Percentiles rank a stretch among this genome's conserved stretches.
phyloP scores from a whole-genome alignment of 2,888 invertebrate genomes.

The Ophion ellenae region DNA sequence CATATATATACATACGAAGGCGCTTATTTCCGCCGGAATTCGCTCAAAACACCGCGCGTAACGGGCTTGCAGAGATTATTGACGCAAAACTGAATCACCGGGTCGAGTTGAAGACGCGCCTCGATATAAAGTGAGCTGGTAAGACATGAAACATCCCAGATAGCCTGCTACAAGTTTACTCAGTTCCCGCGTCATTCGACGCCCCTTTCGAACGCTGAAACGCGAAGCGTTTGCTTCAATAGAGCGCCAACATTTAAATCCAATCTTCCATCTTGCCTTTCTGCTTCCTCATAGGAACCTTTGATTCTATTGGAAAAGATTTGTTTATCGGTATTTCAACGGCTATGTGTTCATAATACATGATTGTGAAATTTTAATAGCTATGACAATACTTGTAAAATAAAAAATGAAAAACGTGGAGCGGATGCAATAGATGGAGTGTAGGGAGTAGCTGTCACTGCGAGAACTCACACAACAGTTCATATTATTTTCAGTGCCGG shows the following conservation, averaged over 20 bases:
- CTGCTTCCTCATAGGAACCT: neutral
- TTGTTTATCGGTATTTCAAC: neutral
- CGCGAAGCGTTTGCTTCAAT: conserved; percentile 12
- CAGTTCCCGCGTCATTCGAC: conserved; percentile 46
- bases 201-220: neutral
- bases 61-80: neutral
- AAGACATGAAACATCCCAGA: neutral
- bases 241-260: neutral
- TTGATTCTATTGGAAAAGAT: neutral
- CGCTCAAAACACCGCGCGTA: neutral
- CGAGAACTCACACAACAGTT: no score
- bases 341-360: neutral
- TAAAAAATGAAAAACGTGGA: no score
- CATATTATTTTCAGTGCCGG: no score
- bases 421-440: no score
- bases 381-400: no score
- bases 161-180: conserved; percentile 37
- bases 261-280: neutral
- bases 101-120: conserved; percentile 2
- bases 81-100: conserved; percentile 34
- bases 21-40: neutral
- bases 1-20: no score
- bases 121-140: conserved; percentile 19
- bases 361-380: no score
- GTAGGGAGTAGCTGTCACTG: no score